phyloP scores from a whole-genome alignment of 2,113 vertebrate species.

The Cichladusa arquata region DNA sequence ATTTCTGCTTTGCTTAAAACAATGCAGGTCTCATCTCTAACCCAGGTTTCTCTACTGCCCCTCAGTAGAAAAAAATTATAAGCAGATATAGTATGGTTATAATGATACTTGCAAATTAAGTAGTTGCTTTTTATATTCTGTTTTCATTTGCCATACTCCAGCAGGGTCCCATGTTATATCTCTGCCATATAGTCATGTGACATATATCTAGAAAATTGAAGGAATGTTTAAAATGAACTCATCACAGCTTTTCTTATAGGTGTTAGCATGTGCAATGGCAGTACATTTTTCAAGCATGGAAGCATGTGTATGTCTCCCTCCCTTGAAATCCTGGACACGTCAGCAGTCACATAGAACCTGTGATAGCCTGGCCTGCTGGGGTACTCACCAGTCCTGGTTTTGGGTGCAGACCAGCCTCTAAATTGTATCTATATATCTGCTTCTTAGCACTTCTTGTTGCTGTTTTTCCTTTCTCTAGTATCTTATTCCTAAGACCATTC shows the following conservation, averaged over 20 bases:
- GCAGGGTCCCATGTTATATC: not conserved
- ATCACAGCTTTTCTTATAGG: not conserved
- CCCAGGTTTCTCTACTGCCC: not conserved
- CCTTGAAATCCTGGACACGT: not conserved
- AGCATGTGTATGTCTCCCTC: accelerated
- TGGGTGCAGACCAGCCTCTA: not conserved
- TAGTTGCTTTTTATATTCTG: not conserved
- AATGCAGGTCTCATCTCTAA: not conserved
- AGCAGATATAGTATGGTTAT: not conserved
- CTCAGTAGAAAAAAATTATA: not conserved
- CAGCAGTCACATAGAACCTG: not conserved
- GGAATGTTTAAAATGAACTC: not conserved
- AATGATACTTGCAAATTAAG: not conserved
- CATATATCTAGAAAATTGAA: not conserved
- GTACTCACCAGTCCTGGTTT: not conserved
- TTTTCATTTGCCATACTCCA: not conserved
- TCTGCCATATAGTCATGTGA: not conserved
- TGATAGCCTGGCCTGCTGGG: not conserved
- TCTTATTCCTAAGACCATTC: not conserved
- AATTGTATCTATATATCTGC: not conserved
- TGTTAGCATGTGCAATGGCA: not conserved
- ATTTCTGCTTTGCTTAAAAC: not conserved
- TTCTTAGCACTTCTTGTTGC: not conserved
- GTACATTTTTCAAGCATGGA: not conserved
- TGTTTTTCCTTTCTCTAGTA: not conserved